Base-by-base conservation (phyloP, 1,140 invertebrate species). In the Drosophila sproati region DNA sequence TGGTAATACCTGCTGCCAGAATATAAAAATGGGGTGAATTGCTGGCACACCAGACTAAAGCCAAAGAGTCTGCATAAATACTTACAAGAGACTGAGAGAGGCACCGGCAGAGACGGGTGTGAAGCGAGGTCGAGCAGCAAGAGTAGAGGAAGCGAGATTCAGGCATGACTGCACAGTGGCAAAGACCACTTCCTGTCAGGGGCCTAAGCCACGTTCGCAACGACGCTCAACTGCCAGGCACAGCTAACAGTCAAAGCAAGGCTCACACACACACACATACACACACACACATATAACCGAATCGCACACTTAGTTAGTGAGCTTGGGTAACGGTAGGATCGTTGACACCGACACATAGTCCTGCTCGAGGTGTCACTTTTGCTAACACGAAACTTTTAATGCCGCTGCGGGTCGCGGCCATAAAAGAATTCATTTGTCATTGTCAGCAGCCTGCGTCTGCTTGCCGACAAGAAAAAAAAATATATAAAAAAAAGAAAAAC, bases 351-450 rank as follows among this genome's bases (percentile, higher is more conserved):
- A 70, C 39, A 54, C 51, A 37, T n/a, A 48, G 63, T 50, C 43
- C 64, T 66, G 66, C 61, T 60, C 35, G 69, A 78, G 77, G 85
- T 88, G 80, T 83, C 83, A 78, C 80, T 80, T 74, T 72, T 74
- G 75, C 82, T 74, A 77, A 74, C 83, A 88, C 54, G 77, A 82
- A 87, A 83, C 76, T 88, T 87, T 87, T 88, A 88, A 80, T 87
- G 80, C 73, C 69, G 62, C 77, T 77, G 54, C 64, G 76, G 76
- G 77, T 83, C 85, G 83, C 83, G 80, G 68, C 80, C 80, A 89
- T 88, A 89, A 88, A 89, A 88, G 83, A 82, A 89, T 83, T 89
- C 85, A 88, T 88, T 88, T 88, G 85, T 88, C 83, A 88, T 82
- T 88, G 85, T 88, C 83, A 88, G 87, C 56, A 73, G 69, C 64